Percentiles rank a stretch among this genome's conserved stretches.
Evolutionary conservation across 2,888 invertebrate species (phyloP).

Genomic region (Elysia crispata): DNA sequence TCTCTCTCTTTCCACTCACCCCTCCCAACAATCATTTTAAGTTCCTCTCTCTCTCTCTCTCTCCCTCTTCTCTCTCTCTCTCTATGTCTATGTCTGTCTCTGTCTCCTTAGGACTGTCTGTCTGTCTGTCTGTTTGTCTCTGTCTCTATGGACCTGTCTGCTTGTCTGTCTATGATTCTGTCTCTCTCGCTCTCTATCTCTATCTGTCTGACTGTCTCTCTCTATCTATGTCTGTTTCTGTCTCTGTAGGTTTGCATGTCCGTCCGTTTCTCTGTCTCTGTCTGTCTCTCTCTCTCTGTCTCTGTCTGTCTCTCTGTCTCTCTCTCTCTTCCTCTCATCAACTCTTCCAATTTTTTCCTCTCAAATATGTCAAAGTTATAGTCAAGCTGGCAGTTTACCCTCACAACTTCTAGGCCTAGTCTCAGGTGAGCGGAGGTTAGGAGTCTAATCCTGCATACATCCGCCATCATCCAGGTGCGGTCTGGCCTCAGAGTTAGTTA

Average conservation of each 20-base stretch:
- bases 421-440: neutral
- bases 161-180: neutral
- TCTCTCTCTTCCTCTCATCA: conserved; percentile 23
- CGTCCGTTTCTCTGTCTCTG: neutral
- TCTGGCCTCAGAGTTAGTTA: neutral
- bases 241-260: too few relatives aligned
- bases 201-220: neutral
- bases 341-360: too few relatives aligned
- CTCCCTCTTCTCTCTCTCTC: neutral
- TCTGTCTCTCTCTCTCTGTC: conserved; percentile 16
- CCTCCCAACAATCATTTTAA: too few relatives aligned
- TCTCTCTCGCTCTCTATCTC: neutral
- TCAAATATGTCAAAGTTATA: too few relatives aligned
- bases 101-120: too few relatives aligned
- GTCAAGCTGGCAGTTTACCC: neutral
- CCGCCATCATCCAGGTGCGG: too few relatives aligned
- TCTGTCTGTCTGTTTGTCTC: neutral
- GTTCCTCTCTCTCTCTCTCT: neutral
- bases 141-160: neutral
- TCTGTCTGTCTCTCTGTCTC: neutral
- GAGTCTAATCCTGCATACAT: too few relatives aligned
- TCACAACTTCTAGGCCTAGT: neutral
- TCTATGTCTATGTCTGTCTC: neutral
- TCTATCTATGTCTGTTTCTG: neutral
- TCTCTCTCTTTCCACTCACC: too few relatives aligned